Percentiles rank a stretch among this genome's conserved stretches.
phyloP scores from a whole-genome alignment of 2,888 invertebrate genomes.

The Oxystoma pomonae region DNA sequence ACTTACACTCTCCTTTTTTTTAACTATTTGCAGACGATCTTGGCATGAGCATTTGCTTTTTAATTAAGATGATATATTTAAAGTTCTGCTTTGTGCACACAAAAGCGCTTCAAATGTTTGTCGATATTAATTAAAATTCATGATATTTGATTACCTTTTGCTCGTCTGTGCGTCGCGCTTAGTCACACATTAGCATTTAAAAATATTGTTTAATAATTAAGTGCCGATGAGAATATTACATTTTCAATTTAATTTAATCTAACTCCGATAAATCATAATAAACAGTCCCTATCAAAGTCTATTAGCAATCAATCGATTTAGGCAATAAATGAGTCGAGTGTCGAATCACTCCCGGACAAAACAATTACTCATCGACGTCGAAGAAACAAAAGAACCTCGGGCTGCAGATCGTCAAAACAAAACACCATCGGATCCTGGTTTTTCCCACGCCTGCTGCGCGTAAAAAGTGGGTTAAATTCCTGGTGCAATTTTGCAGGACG shows the following conservation, averaged over 20 bases:
- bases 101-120: neutral
- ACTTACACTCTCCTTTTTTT: neutral
- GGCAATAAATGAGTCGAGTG: neutral
- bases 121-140: neutral
- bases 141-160: neutral
- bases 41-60: neutral
- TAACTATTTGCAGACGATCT: neutral
- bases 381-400: neutral
- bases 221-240: neutral
- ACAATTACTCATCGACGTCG: neutral
- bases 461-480: constrained; percentile 25
- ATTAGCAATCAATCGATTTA: neutral
- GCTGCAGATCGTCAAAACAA: neutral
- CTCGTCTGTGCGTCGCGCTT: no score
- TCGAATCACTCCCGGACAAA: neutral
- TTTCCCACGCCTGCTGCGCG: constrained; percentile 21
- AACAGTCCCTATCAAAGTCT: neutral
- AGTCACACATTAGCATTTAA: no score
- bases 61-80: neutral
- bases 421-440: constrained; percentile 6
- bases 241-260: neutral
- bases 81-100: neutral
- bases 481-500: neutral
- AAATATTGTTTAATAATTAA: no score
- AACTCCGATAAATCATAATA: neutral